Conservation (phyloP, 2,113 vertebrate genomes). For the Dipodomys merriami region DNA sequence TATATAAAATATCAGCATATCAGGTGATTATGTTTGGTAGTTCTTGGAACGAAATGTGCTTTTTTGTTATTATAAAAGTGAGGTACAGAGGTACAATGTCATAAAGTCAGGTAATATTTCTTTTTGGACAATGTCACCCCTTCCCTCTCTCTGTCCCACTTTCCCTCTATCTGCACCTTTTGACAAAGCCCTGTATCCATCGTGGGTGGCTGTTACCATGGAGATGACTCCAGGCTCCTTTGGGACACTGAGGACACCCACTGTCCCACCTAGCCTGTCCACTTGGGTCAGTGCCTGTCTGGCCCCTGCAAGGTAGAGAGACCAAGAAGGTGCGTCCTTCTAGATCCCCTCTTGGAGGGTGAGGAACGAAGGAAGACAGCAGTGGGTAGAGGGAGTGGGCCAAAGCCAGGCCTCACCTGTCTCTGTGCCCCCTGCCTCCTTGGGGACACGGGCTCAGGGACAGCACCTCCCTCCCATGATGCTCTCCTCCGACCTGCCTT, state of each 20-base stretch:
- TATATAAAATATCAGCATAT: too few relatives aligned
- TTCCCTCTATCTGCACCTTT: not conserved
- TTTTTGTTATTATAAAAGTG: too few relatives aligned
- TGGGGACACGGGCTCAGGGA: not conserved
- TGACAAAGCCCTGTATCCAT: not conserved
- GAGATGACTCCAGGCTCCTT: not conserved
- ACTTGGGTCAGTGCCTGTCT: not conserved
- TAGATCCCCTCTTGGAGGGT: not conserved
- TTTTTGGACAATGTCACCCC: too few relatives aligned
- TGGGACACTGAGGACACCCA: fast-evolving
- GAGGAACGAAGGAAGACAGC: not conserved
- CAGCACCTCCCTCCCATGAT: not conserved
- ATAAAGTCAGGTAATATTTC: too few relatives aligned
- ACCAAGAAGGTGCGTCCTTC: not conserved
- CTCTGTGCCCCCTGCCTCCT: not conserved
- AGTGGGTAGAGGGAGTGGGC: not conserved
- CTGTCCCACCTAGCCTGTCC: not conserved
- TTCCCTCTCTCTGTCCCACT: too few relatives aligned
- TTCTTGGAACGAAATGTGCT: too few relatives aligned
- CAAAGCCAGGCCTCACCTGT: too few relatives aligned
- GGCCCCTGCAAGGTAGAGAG: not conserved
- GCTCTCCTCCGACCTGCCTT: not conserved
- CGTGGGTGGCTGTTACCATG: not conserved
- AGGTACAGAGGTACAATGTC: too few relatives aligned
- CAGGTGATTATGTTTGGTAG: too few relatives aligned